Evolutionary conservation across 2,113 vertebrate genomes (phyloP).

Genomic region (Nycticryphes semicollaris): DNA sequence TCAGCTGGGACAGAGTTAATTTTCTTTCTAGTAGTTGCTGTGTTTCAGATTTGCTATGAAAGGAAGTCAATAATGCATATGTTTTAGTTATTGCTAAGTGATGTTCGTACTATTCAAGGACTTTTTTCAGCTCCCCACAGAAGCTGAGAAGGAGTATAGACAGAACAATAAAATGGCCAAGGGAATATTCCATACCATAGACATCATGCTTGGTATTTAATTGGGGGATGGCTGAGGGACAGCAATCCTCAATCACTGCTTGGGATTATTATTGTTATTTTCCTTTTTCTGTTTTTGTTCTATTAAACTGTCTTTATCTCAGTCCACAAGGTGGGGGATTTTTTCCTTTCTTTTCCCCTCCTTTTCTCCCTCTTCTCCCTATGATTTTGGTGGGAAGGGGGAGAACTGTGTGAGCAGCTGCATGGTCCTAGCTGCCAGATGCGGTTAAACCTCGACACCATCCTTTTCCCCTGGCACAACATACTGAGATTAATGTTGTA

Average conservation of each 20-base stretch:
- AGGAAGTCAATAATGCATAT: neutral
- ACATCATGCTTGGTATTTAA: neutral
- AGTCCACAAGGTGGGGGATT: neutral
- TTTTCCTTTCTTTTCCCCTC: neutral
- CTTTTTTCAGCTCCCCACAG: neutral
- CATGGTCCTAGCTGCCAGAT: neutral
- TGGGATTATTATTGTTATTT: neutral
- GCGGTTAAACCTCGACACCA: neutral
- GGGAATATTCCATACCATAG: neutral
- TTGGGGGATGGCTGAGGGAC: neutral
- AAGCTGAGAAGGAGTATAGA: neutral
- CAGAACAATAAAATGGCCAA: neutral
- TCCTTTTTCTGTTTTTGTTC: neutral
- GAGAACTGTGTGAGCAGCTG: neutral
- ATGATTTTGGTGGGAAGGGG: neutral
- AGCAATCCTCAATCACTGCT: neutral
- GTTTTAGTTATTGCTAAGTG: neutral
- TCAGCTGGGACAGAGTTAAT: neutral
- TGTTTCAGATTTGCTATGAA: neutral
- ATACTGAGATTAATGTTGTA: neutral
- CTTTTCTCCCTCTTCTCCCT: neutral
- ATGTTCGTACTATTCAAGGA: neutral
- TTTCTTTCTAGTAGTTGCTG: neutral
- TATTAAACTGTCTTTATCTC: neutral
- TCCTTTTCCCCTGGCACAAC: neutral